These are phyloP conservation scores for Nephila pilipes DNA, from an alignment of 1,140 invertebrate species.

Conservation along the genomic window DNA sequence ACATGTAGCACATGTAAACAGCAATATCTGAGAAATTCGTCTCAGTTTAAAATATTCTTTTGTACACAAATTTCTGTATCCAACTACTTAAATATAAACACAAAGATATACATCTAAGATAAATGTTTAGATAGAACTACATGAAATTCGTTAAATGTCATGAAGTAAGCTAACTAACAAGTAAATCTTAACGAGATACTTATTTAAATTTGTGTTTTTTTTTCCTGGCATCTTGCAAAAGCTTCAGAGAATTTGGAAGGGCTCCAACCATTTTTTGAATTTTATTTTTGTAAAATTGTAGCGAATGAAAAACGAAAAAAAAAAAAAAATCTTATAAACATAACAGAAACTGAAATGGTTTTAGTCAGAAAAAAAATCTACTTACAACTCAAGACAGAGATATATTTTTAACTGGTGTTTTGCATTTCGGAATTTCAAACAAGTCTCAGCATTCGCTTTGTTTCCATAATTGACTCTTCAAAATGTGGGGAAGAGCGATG, in stretches of 20 bases:
- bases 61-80: too few species aligned
- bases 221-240: background rate
- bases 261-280: background rate
- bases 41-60: too few species aligned
- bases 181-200: background rate
- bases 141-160: background rate
- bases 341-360: background rate
- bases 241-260: background rate
- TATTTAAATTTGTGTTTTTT: background rate
- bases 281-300: constrained; percentile 7
- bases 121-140: background rate
- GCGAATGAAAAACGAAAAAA: background rate
- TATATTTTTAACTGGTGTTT: background rate
- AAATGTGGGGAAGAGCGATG: background rate
- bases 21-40: too few species aligned
- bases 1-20: too few species aligned
- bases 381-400: background rate
- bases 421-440: background rate
- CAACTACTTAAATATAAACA: too few species aligned
- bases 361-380: background rate
- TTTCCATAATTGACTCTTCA: background rate
- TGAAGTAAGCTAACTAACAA: background rate
- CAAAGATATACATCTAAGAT: background rate
- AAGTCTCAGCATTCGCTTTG: background rate
- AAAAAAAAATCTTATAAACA: too few species aligned